phyloP scores from a whole-genome alignment of 2,888 invertebrate genomes.

The Lamellibrachia columna region DNA sequence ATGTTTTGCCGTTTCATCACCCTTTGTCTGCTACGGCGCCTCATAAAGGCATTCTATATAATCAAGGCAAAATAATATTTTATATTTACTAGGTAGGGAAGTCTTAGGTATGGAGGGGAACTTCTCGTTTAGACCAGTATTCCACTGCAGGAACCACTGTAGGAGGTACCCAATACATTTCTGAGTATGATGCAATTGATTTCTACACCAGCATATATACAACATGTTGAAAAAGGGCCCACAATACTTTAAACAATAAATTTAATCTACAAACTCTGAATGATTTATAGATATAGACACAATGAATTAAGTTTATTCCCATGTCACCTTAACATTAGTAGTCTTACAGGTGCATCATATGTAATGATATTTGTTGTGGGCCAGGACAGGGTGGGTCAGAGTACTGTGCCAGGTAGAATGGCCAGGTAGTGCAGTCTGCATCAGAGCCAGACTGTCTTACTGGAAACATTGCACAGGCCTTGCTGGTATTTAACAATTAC shows the following conservation, averaged over 20 bases:
- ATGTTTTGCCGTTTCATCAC: too few relatives aligned
- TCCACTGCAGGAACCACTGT: neutral
- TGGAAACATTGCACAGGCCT: neutral
- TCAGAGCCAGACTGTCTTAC: neutral
- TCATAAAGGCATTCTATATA: too few relatives aligned
- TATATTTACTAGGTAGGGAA: neutral
- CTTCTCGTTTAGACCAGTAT: neutral
- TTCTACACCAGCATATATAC: neutral
- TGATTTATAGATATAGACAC: neutral
- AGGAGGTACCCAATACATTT: neutral
- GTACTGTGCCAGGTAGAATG: neutral
- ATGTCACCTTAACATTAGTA: slow-evolving; percentile 1
- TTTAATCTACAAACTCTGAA: neutral
- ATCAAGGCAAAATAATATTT: too few relatives aligned
- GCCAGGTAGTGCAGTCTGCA: too few relatives aligned
- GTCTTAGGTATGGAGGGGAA: neutral
- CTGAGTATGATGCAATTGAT: neutral
- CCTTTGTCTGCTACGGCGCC: too few relatives aligned
- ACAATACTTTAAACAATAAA: neutral
- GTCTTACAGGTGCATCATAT: slow-evolving; percentile 2
- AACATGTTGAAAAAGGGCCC: neutral
- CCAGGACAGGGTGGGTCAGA: neutral
- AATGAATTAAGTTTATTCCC: neutral
- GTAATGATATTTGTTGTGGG: neutral
- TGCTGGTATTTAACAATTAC: neutral